phyloP scores from a whole-genome alignment of 2,888 invertebrate genomes.

The Deilephila porcellus region DNA sequence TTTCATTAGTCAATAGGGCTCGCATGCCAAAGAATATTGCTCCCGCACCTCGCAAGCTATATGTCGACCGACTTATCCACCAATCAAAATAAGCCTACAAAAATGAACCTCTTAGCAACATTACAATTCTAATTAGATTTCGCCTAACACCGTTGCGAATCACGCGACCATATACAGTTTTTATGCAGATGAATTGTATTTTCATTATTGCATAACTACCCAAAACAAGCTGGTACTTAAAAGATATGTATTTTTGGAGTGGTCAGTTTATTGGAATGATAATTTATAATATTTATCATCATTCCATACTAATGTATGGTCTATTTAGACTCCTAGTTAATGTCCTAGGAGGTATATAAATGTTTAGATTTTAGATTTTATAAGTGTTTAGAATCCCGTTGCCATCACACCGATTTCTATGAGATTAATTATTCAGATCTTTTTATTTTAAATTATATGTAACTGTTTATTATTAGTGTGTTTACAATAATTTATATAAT shows the following conservation, averaged over 20 bases:
- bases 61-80: no score
- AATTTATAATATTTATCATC: neutral
- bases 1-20: no score
- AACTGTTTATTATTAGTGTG: neutral
- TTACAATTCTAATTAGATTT: no score
- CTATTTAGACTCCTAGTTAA: neutral
- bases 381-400: neutral
- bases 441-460: neutral
- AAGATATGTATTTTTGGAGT: slow-evolving; percentile 16
- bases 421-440: neutral
- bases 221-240: neutral
- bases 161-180: no score
- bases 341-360: neutral
- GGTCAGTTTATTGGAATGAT: slow-evolving; percentile 5
- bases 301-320: neutral
- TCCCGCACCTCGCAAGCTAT: no score
- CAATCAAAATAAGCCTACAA: no score
- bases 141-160: no score
- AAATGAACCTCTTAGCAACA: no score
- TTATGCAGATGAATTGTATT: no score
- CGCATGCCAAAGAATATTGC: no score
- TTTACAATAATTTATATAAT: neutral
- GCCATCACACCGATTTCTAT: neutral
- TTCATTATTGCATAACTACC: neutral
- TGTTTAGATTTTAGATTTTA: neutral